Base-by-base conservation (phyloP, 2,888 invertebrate species). In the Toxonevra muliebris region DNA sequence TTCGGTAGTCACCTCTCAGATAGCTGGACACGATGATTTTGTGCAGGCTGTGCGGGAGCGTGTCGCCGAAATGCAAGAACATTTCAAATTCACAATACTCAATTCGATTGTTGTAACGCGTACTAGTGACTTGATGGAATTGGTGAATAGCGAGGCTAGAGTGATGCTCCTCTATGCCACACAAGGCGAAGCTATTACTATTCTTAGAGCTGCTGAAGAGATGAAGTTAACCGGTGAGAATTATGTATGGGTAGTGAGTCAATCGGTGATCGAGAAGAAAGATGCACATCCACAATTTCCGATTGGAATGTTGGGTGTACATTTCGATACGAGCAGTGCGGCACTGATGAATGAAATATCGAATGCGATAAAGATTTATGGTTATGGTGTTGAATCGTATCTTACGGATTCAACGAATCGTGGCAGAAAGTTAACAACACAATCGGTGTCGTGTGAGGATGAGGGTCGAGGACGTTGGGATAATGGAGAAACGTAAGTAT, bases 221-320 rank as follows among this genome's bases (percentile, higher is more conserved):
- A 82, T 85, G 81, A 85, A 85, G 77, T 78, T 85, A 62, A 85
- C 85, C 30, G 85, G 85, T 4, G 95, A 96, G 85, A 96, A 96
- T 84, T 97, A 96, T 85, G 94, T 97, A 11, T 97, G 97, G 97
- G 95, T 97, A 68, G 97, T 96, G 19, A 96, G 96, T 61, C 97
- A 97, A 85, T 95, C 94, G 81, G 96, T 96, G 74, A 93, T 96
- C 69, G 93, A 93, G 77, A 93, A 92, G 76, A 88, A 90, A 79
- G 92, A 93, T 78, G 90, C 90, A 10, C 89, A 90, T 40, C 87
- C 89, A 61, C 90, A 94, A 82, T 96, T 96, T 84, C 96, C 96
- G 0, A 92, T 95, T 42, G 96, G 96, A 66, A 95, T 96, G 94
- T 87, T 96, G 62, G 96, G 96, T 69, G 95, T 96, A 3, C 95